Evolutionary conservation across 1,140 invertebrate species (phyloP).

Genomic region (Drosophila yakuba): DNA sequence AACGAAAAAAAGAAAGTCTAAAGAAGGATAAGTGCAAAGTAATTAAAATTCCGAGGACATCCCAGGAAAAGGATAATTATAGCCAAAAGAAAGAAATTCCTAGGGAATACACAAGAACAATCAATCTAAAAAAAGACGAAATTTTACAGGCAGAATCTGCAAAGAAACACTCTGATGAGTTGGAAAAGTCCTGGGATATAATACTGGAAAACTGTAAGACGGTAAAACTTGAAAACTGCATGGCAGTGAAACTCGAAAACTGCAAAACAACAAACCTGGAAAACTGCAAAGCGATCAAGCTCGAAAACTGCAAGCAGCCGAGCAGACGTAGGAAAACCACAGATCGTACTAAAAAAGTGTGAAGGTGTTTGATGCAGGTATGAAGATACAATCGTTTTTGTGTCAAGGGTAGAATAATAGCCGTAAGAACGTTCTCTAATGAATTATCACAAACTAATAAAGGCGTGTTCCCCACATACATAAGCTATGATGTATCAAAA

Average conservation of each 20-base stretch:
- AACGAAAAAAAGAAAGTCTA: too few species aligned
- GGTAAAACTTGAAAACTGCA: not conserved
- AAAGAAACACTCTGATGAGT: too few species aligned
- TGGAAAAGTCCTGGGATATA: too few species aligned
- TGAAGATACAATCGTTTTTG: not conserved
- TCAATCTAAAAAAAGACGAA: too few species aligned
- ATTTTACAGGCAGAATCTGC: too few species aligned
- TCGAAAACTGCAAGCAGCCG: not conserved
- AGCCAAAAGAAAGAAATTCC: too few species aligned
- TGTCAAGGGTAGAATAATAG: constrained; percentile 9
- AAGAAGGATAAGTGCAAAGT: not conserved
- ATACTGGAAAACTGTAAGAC: not conserved
- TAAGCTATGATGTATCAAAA: not conserved
- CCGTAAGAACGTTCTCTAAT: constrained; percentile 7
- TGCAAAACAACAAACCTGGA: not conserved
- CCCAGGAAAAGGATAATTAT: not conserved
- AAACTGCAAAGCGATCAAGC: not conserved
- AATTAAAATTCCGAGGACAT: not conserved
- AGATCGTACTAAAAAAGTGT: not conserved
- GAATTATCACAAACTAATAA: not conserved
- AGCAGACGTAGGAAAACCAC: not conserved
- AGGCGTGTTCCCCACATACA: constrained; percentile 3
- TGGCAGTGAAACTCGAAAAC: not conserved
- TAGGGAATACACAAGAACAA: too few species aligned
- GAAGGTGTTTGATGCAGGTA: not conserved